These are phyloP conservation scores for Holcopasites calliopsidis DNA, from an alignment of 1,140 invertebrate genomes.

Conservation along the genomic window DNA sequence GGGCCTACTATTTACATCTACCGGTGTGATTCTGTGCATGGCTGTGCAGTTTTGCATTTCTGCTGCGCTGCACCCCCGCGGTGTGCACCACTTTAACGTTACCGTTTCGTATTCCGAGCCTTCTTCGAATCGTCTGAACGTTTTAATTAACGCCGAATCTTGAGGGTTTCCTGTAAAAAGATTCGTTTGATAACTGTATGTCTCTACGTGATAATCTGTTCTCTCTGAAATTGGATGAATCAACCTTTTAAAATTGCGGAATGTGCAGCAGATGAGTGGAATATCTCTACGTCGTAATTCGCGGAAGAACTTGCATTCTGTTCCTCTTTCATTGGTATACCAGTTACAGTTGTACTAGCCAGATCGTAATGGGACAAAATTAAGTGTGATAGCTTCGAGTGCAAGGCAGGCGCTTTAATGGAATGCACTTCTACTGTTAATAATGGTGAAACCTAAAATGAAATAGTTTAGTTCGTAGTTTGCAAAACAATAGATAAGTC, in stretches of 20 bases:
- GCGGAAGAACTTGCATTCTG: constrained; percentile 98
- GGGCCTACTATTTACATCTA: constrained; percentile 96
- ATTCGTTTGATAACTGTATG: background rate
- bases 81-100: constrained; percentile 97
- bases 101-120: constrained; percentile 87
- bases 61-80: constrained; percentile 88
- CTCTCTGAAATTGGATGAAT: background rate
- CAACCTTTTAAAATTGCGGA: constrained; percentile 85
- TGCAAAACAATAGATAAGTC: constrained; percentile 32
- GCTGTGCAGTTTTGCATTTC: constrained; percentile 90
- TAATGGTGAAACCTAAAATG: constrained; percentile 82
- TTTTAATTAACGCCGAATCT: constrained; percentile 75
- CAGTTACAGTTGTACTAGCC: constrained; percentile 97
- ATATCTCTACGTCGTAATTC: constrained; percentile 98
- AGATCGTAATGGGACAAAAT: constrained; percentile 93
- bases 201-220: background rate
- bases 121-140: constrained; percentile 80
- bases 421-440: constrained; percentile 86
- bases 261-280: constrained; percentile 93
- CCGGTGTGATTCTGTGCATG: constrained; percentile 94
- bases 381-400: constrained; percentile 85
- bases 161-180: constrained; percentile 70
- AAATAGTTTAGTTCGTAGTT: constrained; percentile 3
- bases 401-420: constrained; percentile 83
- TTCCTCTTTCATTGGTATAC: constrained; percentile 99